Evolutionary conservation across 2,113 vertebrate species (phyloP).

Genomic region (Chaenogobius annularis): DNA sequence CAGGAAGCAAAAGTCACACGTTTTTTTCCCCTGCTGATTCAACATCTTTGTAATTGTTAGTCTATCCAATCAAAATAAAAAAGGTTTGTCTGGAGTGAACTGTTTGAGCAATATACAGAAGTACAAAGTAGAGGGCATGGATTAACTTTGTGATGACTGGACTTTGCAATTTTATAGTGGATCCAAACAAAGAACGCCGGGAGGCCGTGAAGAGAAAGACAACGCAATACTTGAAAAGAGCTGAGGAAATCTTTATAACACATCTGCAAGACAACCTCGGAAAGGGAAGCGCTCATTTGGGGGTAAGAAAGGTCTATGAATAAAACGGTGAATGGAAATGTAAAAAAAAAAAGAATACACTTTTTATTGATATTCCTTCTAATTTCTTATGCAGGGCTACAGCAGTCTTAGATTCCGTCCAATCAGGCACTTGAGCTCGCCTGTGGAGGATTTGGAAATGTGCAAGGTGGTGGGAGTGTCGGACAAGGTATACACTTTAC

Average conservation of each 20-base stretch:
- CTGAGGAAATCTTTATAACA: constrained; percentile 95
- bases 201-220: constrained; percentile 97
- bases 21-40: background rate
- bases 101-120: background rate
- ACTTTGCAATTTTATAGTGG: constrained; percentile 76
- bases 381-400: constrained; percentile 82
- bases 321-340: background rate
- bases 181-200: constrained; percentile 91
- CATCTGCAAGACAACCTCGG: constrained; percentile 88
- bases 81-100: background rate
- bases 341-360: background rate
- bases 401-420: constrained; percentile 96
- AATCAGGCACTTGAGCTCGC: constrained; percentile 90
- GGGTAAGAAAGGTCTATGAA: constrained; percentile 62
- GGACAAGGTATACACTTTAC: constrained; percentile 83
- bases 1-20: constrained; percentile 20
- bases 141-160: background rate
- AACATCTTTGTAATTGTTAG: background rate
- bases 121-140: background rate
- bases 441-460: constrained; percentile 90
- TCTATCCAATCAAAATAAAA: background rate
- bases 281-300: constrained; percentile 71
- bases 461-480: constrained; percentile 90
- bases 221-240: constrained; percentile 92
- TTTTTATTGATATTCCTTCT: background rate